Percentiles rank a stretch among this genome's conserved stretches.
Evolutionary conservation across 1,140 invertebrate genomes (phyloP).

Genomic region (Harpegnathos saltator): DNA sequence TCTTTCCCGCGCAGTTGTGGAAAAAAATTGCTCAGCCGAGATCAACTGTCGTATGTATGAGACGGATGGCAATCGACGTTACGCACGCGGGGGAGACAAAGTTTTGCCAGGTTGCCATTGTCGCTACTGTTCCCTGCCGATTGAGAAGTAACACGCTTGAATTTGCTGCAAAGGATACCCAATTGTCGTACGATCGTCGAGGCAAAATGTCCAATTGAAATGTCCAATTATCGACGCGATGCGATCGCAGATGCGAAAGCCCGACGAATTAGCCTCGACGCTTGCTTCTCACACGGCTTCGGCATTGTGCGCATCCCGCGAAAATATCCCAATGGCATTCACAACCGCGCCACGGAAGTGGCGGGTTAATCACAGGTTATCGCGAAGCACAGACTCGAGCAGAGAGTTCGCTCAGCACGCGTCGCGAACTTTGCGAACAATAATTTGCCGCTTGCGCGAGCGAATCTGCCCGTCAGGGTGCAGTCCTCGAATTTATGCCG

Average conservation of each 20-base stretch:
- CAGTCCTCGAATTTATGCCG: not conserved
- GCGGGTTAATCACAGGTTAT: not conserved
- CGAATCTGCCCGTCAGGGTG: not conserved
- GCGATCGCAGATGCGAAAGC: no score
- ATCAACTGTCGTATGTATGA: no score
- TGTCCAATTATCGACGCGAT: no score
- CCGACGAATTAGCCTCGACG: no score
- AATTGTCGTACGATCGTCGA: not conserved
- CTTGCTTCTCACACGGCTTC: no score
- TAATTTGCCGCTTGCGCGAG: not conserved
- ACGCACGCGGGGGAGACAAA: not conserved
- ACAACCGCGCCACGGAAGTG: not conserved
- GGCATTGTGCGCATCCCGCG: not conserved
- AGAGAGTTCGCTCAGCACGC: not conserved
- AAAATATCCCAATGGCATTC: not conserved
- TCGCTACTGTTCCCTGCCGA: not conserved
- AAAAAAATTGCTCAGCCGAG: no score
- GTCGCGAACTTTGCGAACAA: constrained; percentile 6
- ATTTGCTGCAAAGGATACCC: not conserved
- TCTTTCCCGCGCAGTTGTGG: no score
- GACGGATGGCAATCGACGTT: no score
- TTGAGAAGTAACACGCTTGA: not conserved
- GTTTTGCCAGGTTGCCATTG: not conserved
- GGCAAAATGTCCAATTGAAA: no score
- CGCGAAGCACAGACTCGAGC: not conserved